Evolutionary conservation across 2,113 vertebrate species (phyloP), one percentile per base, ranked within the genome.

Genomic region (Malurus cyaneus): DNA sequence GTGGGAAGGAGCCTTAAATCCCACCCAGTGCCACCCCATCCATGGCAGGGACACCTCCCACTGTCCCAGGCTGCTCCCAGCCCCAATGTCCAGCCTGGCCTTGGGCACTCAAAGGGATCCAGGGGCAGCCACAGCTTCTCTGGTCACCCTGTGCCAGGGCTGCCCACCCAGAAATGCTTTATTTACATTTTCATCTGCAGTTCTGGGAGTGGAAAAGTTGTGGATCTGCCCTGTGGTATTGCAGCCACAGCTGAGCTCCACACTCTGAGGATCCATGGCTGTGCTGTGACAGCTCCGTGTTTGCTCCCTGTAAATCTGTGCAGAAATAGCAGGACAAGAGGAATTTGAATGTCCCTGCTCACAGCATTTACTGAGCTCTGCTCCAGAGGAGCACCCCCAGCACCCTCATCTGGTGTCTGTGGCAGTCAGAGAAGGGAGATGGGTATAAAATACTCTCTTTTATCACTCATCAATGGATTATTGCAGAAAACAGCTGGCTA

Each of bases 231-330:
- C 1, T 20, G 15, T 18, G 54, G 72, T 34, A 36, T 1, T 12
- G 2, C 26, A 36, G 39, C 39, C 7, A 1, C 18, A 17, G 26
- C n/a, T 4, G 7, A 2, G 11, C 18, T 28, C 64, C 2, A 1
- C 6, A 1, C 57, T 59, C n/a, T 10, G 62, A 32, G 39, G 29
- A 17, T 3, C 1, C 39, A 0, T 1, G 34, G 54, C 50, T 29
- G 0, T 3, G 0, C 31, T 9, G 29, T 5, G 65, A 6, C 54
- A 50, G 14, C 46, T 79, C 62, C 2, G 0, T 2, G 0, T 65
- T 8, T 56, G 50, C 29, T 71, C 36, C 5, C 42, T 9, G 5
- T 8, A 44, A 11, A 49, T 0, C 3, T 3, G 1, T 1, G 29
- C 52, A 21, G 61, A 52, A 70, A 31, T 16, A 80, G 34, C 53